Percentiles rank a stretch among this genome's conserved stretches.
phyloP scores from a whole-genome alignment of 2,113 vertebrate genomes.

The Syrmaticus mikado region DNA sequence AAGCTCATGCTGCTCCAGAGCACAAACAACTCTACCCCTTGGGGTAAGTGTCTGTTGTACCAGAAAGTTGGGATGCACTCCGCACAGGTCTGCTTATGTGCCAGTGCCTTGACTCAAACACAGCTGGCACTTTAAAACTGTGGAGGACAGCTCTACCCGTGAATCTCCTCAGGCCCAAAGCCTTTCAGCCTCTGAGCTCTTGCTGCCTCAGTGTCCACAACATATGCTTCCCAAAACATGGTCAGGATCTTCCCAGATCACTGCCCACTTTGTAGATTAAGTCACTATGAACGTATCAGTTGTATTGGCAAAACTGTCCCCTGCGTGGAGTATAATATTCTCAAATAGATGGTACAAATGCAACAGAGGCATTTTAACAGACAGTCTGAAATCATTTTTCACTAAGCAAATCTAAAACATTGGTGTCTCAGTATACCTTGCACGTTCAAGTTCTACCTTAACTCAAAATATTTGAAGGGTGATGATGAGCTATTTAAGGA shows the following conservation, averaged over 20 bases:
- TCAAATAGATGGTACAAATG: background rate
- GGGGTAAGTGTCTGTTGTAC: background rate
- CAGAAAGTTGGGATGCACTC: background rate
- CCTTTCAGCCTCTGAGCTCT: fast-evolving
- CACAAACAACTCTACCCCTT: background rate
- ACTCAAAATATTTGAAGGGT: background rate
- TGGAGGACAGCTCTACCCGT: background rate
- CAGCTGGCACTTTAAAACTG: background rate
- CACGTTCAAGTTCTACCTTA: background rate
- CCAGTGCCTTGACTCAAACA: background rate
- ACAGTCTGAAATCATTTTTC: background rate
- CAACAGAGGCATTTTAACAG: background rate
- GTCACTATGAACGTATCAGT: background rate
- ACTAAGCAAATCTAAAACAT: background rate
- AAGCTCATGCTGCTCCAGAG: background rate
- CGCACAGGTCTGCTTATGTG: background rate
- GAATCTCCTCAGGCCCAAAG: background rate
- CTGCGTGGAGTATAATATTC: background rate
- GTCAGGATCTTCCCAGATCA: background rate
- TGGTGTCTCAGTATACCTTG: background rate
- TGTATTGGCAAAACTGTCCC: background rate
- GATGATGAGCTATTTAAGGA: background rate
- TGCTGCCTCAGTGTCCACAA: background rate
- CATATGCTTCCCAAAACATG: background rate
- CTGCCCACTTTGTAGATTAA: background rate